Evolutionary conservation across 2,888 invertebrate genomes (phyloP), one percentile per base, ranked within the genome.

Genomic region (Melipona bicolor): DNA sequence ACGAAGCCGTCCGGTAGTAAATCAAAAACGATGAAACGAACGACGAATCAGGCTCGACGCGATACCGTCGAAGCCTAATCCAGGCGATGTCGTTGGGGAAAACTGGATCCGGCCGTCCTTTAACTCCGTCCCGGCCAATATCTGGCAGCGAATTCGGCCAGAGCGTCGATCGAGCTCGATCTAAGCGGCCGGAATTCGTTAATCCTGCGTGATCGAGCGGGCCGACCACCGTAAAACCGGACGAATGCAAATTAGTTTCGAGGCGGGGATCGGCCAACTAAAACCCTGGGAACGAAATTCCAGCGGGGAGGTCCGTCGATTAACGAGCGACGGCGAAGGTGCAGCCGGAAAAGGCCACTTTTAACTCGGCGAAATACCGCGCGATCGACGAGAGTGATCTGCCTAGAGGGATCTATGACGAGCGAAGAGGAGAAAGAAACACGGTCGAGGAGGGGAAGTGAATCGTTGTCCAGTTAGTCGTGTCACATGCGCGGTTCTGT

Each of bases 351-450:
- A 9, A 17, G 62, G 75, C 54, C 68, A 77, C 77, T 86, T 89
- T 88, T 85, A 84, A 88, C 87, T 89, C 87, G 72, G 67, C 80
- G 75, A 74, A 75, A 84, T 79, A 67, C 89, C 52, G 83, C 64
- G 65, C 84, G 79, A 89, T 87, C 86, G 84, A 59, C 43, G 52
- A 49, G 27, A 83, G 80, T 72, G 78, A 81, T 83, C 86, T 78
- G 73, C 75, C 67, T 77, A 5, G 43, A 43, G 64, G 71, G 77
- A 87, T 82, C 77, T 68, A 81, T 85, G 83, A 54, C 24, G 27
- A 36, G 13, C 19, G 36, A 21, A 24, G 56, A 13, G 27, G 32
- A 61, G 32, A 61, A 32, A 67, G 62, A 67, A 70, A 54, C 24
- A 73, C 70, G 49, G 15, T 13, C 24, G 9, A 19, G 6, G 27